Conservation (phyloP, 2,797 vertebrate genomes). For the Choloepus didactylus region DNA sequence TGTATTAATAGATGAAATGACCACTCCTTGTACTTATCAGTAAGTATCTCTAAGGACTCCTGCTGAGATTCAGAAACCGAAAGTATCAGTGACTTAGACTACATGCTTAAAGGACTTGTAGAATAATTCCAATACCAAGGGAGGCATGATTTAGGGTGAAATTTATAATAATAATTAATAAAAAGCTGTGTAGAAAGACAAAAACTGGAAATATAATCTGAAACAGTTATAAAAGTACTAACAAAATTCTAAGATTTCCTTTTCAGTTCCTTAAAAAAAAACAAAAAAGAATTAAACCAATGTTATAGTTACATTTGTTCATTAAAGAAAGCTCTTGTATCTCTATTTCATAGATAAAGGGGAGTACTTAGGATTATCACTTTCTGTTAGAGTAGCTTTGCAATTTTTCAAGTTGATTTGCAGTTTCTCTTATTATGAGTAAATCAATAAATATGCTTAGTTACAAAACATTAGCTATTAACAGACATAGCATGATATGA, state of each 20-base stretch:
- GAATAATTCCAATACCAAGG: conserved; percentile 68
- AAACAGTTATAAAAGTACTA: conserved; percentile 73
- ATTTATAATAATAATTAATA: conserved; percentile 70
- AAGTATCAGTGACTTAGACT: conserved; percentile 38
- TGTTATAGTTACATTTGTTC: conserved; percentile 29
- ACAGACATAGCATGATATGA: conserved; percentile 76
- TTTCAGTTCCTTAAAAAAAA: conserved; percentile 66
- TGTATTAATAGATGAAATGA: conserved; percentile 36
- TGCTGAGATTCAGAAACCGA: conserved; percentile 26
- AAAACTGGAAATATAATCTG: conserved; percentile 75
- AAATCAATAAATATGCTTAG: conserved; percentile 68
- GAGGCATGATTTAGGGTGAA: conserved; percentile 55
- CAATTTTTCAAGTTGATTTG: conserved; percentile 36
- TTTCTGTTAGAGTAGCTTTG: conserved; percentile 49
- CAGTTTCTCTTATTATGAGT: conserved; percentile 42
- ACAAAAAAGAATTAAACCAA: conserved; percentile 61
- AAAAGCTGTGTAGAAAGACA: conserved; percentile 70
- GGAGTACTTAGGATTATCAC: neutral
- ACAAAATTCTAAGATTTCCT: conserved; percentile 70
- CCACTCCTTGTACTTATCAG: neutral
- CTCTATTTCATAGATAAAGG: conserved; percentile 57
- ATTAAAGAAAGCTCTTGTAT: conserved; percentile 51
- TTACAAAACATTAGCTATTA: conserved; percentile 77
- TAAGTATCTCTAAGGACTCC: conserved; percentile 11
- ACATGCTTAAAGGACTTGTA: conserved; percentile 55